Conservation (phyloP, 2,113 vertebrate genomes). For the Bettongia penicillata region DNA sequence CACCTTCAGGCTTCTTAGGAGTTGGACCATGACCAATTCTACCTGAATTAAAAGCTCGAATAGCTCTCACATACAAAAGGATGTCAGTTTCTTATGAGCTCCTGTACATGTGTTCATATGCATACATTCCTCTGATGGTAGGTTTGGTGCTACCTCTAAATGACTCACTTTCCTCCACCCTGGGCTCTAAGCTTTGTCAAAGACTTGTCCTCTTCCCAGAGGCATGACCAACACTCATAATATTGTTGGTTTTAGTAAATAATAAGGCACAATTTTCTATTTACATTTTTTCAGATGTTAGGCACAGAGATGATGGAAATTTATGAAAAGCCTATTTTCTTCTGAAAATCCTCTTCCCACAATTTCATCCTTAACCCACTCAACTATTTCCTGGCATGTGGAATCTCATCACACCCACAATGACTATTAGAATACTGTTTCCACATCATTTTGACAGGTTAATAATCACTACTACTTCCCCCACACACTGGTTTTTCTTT, state of each 20-base stretch:
- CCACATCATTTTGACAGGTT: neutral
- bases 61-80: neutral
- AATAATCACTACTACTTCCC: constrained; percentile 11
- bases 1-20: neutral
- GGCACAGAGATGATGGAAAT: neutral
- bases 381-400: constrained; percentile 1
- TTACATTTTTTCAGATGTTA: neutral
- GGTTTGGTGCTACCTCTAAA: neutral
- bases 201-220: neutral
- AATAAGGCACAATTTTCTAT: neutral
- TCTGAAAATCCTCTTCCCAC: neutral
- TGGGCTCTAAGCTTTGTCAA: neutral
- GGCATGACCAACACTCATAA: neutral
- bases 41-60: neutral
- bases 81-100: neutral
- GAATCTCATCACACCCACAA: neutral
- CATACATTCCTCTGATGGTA: neutral
- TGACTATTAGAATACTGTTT: neutral
- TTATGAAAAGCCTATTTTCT: neutral
- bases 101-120: neutral
- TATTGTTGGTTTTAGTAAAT: constrained; percentile 18
- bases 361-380: neutral
- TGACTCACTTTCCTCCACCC: neutral
- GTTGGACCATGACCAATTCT: neutral
- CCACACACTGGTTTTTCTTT: constrained; percentile 1